These are phyloP conservation scores for Tauraco hartlaubi DNA, from an alignment of 2,797 vertebrate genomes.

Conservation along the genomic window DNA sequence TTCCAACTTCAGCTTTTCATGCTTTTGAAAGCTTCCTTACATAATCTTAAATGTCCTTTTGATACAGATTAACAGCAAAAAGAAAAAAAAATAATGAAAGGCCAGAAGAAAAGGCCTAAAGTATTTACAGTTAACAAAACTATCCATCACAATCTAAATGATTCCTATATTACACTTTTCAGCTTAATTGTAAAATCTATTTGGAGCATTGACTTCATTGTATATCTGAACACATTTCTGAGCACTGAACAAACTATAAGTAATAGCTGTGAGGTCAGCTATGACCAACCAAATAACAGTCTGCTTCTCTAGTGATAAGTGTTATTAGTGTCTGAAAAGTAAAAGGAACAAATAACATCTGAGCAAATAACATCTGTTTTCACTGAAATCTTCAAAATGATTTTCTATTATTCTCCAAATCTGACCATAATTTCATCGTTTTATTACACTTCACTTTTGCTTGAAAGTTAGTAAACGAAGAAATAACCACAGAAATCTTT, in stretches of 20 bases:
- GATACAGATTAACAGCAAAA: not conserved
- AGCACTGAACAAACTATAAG: not conserved
- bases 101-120: not conserved
- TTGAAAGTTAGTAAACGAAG: not conserved
- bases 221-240: not conserved
- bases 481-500: not conserved
- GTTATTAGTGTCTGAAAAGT: not conserved
- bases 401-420: not conserved
- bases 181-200: conserved; percentile 14
- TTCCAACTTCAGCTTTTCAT: not conserved
- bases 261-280: not conserved
- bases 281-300: not conserved
- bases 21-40: not conserved
- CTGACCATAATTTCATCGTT: not conserved
- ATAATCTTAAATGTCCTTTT: not conserved
- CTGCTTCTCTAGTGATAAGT: not conserved
- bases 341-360: not conserved
- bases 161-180: not conserved
- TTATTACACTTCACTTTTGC: not conserved
- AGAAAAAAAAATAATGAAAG: not conserved
- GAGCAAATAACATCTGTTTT: not conserved
- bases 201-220: not conserved
- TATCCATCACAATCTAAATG: not conserved
- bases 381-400: not conserved
- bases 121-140: not conserved